Percentiles rank a stretch among this genome's conserved stretches.
Conservation (phyloP, 1,140 invertebrate species). For the Helicoverpa armigera region DNA sequence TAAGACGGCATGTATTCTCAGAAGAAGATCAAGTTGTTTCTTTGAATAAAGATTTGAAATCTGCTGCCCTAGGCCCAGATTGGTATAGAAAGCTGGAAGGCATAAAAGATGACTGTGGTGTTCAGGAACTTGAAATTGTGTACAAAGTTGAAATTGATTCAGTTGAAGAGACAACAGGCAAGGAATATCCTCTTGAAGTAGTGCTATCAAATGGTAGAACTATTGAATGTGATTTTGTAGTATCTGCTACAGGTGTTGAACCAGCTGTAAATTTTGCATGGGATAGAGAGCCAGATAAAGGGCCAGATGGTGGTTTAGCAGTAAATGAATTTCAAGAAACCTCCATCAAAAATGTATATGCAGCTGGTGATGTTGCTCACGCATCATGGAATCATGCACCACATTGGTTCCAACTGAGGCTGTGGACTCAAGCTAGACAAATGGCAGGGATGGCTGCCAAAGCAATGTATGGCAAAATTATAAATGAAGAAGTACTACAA, state of each 20-base stretch:
- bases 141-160: constrained; percentile 91
- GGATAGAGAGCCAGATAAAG: constrained; percentile 87
- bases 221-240: constrained; percentile 95
- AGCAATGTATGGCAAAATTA: constrained; percentile 92
- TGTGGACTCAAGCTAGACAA: constrained; percentile 99
- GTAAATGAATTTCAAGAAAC: constrained; percentile 97
- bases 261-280: constrained; percentile 89
- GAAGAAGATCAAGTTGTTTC: constrained; percentile 83
- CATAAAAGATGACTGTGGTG: constrained; percentile 83
- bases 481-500: constrained; percentile 90
- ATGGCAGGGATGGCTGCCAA: constrained; percentile 98
- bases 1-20: constrained; percentile 91
- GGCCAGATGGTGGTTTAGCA: constrained; percentile 91
- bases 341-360: constrained; percentile 93
- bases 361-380: constrained; percentile 97
- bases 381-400: constrained; percentile 91
- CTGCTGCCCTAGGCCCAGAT: constrained; percentile 97
- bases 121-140: constrained; percentile 86
- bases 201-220: constrained; percentile 92
- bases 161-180: constrained; percentile 76
- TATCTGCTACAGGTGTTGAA: constrained; percentile 98
- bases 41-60: constrained; percentile 83
- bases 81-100: constrained; percentile 93
- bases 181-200: constrained; percentile 91
- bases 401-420: constrained; percentile 98